Percentiles rank a stretch among this genome's conserved stretches.
Evolutionary conservation across 1,140 invertebrate genomes (phyloP).

Genomic region (Eufriesea mexicana): DNA sequence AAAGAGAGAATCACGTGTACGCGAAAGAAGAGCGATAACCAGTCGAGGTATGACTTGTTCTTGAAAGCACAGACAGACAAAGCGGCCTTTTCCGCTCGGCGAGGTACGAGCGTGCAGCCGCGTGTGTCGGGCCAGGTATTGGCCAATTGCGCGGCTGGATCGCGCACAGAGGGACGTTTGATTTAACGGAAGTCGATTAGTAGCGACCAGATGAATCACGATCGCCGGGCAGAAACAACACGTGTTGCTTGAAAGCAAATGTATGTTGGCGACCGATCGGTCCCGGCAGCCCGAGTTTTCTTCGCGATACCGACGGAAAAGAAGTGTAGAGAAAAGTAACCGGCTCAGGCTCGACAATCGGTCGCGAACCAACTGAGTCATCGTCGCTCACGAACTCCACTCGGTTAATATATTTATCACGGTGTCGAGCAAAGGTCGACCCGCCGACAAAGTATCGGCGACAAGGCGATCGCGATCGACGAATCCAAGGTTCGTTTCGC

Average conservation of each 20-base stretch:
- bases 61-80: not conserved
- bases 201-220: constrained; percentile 53
- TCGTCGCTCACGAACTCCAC: constrained; percentile 50
- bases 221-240: constrained; percentile 43
- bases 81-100: constrained; percentile 12
- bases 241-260: constrained; percentile 54
- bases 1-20: too few relatives aligned
- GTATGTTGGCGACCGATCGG: constrained; percentile 31
- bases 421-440: constrained; percentile 44
- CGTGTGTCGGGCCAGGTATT: constrained; percentile 17
- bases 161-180: constrained; percentile 32
- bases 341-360: constrained; percentile 26
- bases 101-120: not conserved
- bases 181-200: constrained; percentile 53
- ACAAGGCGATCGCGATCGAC: constrained; percentile 36
- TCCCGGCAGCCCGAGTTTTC: constrained; percentile 24
- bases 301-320: not conserved
- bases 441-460: constrained; percentile 44
- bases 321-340: not conserved
- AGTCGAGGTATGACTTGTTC: not conserved
- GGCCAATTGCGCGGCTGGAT: constrained; percentile 38
- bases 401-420: constrained; percentile 51
- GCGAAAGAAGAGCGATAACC: not conserved
- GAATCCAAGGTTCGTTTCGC: not conserved
- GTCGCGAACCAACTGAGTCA: constrained; percentile 47